phyloP scores from a whole-genome alignment of 2,113 vertebrate genomes.

The Seriola dumerili region DNA sequence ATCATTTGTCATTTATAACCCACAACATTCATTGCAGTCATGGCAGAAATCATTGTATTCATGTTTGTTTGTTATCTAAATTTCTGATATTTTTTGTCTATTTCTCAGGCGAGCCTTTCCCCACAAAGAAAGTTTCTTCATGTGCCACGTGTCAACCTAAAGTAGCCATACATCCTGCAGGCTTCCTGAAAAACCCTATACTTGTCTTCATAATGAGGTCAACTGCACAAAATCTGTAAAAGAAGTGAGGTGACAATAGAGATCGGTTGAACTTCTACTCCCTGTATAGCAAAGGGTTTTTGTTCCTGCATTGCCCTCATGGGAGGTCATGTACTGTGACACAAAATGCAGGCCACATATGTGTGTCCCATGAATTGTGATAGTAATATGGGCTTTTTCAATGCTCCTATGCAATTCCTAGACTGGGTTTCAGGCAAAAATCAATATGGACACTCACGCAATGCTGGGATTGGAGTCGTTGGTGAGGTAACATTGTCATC shows the following conservation, averaged over 20 bases:
- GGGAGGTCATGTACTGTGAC: slow-evolving; percentile 66
- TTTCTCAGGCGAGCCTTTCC: not conserved
- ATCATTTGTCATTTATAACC: not conserved
- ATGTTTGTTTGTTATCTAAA: not conserved
- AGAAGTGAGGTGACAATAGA: slow-evolving; percentile 47
- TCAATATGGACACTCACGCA: not conserved
- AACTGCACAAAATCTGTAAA: slow-evolving; percentile 36
- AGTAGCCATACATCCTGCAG: not conserved
- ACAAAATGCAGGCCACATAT: slow-evolving; percentile 44
- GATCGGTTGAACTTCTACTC: slow-evolving; percentile 56
- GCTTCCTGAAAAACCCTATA: slow-evolving; percentile 17
- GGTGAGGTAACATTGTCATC: not conserved
- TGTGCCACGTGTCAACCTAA: slow-evolving; percentile 39
- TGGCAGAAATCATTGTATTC: not conserved
- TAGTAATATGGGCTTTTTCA: slow-evolving; percentile 42
- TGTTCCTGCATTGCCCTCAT: slow-evolving; percentile 70
- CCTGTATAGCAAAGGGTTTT: slow-evolving; percentile 45
- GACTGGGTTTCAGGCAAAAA: slow-evolving; percentile 18
- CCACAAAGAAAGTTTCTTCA: not conserved
- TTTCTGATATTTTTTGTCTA: not conserved
- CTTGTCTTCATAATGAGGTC: slow-evolving; percentile 56
- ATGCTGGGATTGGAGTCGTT: not conserved
- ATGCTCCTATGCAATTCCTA: slow-evolving; percentile 33
- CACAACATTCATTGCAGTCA: not conserved
- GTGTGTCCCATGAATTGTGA: slow-evolving; percentile 30